Conservation (phyloP, 2,797 vertebrate genomes). For the Syngnathus rostellatus region DNA sequence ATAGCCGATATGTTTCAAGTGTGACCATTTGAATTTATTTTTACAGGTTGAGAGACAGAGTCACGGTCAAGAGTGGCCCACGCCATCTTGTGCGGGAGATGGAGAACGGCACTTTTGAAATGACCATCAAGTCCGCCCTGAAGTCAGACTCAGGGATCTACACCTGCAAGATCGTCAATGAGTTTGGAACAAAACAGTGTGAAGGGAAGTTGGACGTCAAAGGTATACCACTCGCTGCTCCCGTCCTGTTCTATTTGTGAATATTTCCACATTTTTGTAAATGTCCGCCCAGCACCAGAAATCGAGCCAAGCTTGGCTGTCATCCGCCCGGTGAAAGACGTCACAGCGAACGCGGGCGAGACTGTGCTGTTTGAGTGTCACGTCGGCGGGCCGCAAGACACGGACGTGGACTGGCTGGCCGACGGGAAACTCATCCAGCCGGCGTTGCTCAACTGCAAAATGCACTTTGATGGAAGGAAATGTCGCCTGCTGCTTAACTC, state of each 20-base stretch:
- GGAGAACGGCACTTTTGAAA: slow-evolving; percentile 73
- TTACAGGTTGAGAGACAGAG: slow-evolving; percentile 87
- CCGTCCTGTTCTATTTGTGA: background rate
- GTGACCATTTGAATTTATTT: background rate
- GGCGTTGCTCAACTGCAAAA: slow-evolving; percentile 95
- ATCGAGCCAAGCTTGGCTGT: slow-evolving; percentile 73
- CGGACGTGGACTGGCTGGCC: slow-evolving; percentile 95
- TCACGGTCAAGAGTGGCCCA: slow-evolving; percentile 81
- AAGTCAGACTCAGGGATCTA: slow-evolving; percentile 84
- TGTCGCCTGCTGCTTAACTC: slow-evolving; percentile 92
- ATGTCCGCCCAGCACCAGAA: slow-evolving; percentile 60
- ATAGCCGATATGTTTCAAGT: background rate
- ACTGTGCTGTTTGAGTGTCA: slow-evolving; percentile 91
- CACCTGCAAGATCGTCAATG: slow-evolving; percentile 94
- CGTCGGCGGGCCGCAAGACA: slow-evolving; percentile 79
- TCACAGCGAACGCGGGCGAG: slow-evolving; percentile 88
- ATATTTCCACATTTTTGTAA: no score
- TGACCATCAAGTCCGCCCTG: slow-evolving; percentile 78
- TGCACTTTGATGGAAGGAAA: slow-evolving; percentile 93
- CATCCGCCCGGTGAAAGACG: slow-evolving; percentile 80
- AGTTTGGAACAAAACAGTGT: slow-evolving; percentile 92
- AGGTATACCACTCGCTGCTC: slow-evolving; percentile 61
- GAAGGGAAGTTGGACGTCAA: slow-evolving; percentile 87
- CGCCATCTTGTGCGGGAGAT: slow-evolving; percentile 75
- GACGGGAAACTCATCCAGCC: slow-evolving; percentile 94